Conservation (phyloP, 2,888 invertebrate genomes). For the Campoletis raptor region DNA sequence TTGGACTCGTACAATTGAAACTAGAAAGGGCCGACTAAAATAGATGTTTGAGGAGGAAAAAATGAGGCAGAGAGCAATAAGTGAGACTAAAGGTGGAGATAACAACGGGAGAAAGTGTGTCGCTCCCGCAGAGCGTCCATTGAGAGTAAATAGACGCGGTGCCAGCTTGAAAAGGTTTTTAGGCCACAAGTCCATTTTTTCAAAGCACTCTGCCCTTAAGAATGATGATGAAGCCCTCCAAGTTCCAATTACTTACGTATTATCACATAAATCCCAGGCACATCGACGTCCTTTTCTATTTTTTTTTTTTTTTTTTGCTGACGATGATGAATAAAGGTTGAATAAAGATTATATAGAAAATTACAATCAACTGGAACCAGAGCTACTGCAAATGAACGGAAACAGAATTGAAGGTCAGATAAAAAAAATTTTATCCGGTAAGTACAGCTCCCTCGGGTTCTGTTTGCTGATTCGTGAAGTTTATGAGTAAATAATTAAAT, state of each 20-base stretch:
- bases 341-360: not conserved
- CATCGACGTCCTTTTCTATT: not conserved
- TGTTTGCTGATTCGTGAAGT: no score
- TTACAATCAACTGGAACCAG: not conserved
- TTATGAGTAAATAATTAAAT: no score
- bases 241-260: constrained; percentile 24
- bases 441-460: no score
- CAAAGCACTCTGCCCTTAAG: constrained; percentile 43
- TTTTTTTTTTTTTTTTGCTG: not conserved
- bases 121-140: constrained; percentile 32
- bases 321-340: not conserved
- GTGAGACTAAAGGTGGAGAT: constrained; percentile 12
- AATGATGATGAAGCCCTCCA: constrained; percentile 28
- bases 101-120: constrained; percentile 42
- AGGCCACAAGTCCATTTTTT: constrained; percentile 56
- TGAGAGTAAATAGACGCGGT: constrained; percentile 44
- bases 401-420: not conserved
- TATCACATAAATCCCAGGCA: not conserved
- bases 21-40: constrained; percentile 20
- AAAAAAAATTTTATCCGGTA: no score
- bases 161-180: constrained; percentile 60
- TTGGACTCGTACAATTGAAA: constrained; percentile 22
- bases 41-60: not conserved
- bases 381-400: not conserved
- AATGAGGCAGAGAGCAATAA: constrained; percentile 13